Evolutionary conservation across 35 echinoderm and acorn worm species (phyloP), one percentile per base, ranked within the genome.

Genomic region (Apostichopus californicus): DNA sequence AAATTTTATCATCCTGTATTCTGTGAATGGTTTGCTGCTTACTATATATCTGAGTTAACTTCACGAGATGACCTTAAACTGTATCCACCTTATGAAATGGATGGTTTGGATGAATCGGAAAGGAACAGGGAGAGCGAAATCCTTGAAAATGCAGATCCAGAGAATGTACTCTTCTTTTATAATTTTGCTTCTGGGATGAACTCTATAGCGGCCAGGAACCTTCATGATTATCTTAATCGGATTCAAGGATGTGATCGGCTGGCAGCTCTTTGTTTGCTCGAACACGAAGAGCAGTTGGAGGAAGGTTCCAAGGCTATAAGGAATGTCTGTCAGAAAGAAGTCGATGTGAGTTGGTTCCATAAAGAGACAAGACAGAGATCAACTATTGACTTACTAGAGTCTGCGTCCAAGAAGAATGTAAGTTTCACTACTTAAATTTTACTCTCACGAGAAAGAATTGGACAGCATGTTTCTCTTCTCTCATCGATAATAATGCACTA

Each of bases 21-120:
- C 15, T 75, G 71, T 75, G 71, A 75, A 18, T 75, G 71, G 71
- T 75, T 75, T 75, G 71, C 71, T 20, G 71, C 71, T 75, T 75
- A 75, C n/a, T 22, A 75, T 22, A 22, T 75, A 13, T 75, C 71
- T 18, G 71, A 75, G 20, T 5, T 75, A 75, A 18, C 71, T 75
- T 75, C 71, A 14, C 15, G 71, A 18, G 15, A 75, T n/a, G 71
- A 18, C 71, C 6, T 75, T 6, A 68, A 68, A 68, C 71, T 75
- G 2, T 75, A n/a, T 75, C 71, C 71, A 18, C 71, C 71, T 75
- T 75, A 18, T 75, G 71, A 75, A 75, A 18, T 75, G 17, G 71
- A 75, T 75, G 17, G 17, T 75, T 75, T 75, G 15, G 17, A 14
- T 0, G 71, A 75, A 75, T 7, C 11, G 15, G 71, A 75, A 75